Base-by-base conservation (phyloP, 2,888 invertebrate genomes). In the Alviniconcha strummeri region DNA sequence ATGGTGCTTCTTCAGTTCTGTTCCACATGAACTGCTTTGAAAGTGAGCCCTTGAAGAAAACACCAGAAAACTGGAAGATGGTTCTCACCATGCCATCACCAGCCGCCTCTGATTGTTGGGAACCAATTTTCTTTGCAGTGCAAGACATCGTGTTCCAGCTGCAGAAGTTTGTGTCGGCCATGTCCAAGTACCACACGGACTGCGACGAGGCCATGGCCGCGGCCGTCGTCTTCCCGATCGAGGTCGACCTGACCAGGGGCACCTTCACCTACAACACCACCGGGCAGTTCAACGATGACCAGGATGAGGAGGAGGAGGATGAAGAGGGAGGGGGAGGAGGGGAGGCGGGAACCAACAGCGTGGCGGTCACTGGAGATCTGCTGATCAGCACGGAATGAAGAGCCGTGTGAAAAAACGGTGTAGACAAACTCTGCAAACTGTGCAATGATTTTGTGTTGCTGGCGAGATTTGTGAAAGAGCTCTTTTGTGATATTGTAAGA, bases 211-310 rank as follows among this genome's bases (percentile, higher is more conserved):
- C 97, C 78, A 95, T 98, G 90, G 94, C 94, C 85, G 96, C 96
- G 79, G 96, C 96, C 0, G 91, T 94, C 56, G 95, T 99, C 3
- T 99, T 99, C 93, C 99, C 99, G 0, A 98, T 99, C 0, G 99
- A 99, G 95, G 97, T 99, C 19, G 99, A 99, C 94, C 95, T 99
- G 9, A 96, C 97, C 1, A 96, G 97, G 89, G 97, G 96, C 83
- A 98, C 98, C 54, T 98, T 99, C 93, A 97, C 97, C 89, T 98
- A 94, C 85, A 93, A 94, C 85, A 92, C 92, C 1, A 89, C 92
- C 0, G 89, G 91, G 79, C 91, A 92, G 84, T 91, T 93, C 78
- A 93, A 93, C 85, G 92, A 92, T 86, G 92, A 88, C 1, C 89
- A 89, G 8, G 91, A 91, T 69, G 93, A 92, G 19, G 92, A 92